Evolutionary conservation across 1,140 invertebrate species (phyloP).

Genomic region (Lysiphlebus fabarum): DNA sequence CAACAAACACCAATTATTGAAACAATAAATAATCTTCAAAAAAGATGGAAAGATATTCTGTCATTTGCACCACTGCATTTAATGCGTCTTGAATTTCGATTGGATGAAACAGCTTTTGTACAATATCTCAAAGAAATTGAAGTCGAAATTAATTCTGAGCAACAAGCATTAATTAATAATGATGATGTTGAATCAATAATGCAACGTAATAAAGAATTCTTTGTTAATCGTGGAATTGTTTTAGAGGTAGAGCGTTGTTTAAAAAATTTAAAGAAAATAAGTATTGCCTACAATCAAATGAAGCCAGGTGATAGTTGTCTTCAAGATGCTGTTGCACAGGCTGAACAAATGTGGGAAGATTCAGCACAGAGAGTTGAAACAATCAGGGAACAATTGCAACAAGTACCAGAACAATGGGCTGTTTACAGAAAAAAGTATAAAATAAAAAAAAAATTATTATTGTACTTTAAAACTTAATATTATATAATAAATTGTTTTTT

Average conservation of each 20-base stretch:
- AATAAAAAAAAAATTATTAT: neutral
- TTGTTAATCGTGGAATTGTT: constrained; percentile 67
- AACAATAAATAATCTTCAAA: constrained; percentile 68
- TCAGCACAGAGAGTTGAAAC: constrained; percentile 68
- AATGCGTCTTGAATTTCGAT: constrained; percentile 81
- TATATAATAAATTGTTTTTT: neutral
- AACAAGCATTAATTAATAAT: constrained; percentile 81
- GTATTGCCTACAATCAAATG: constrained; percentile 62
- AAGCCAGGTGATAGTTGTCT: constrained; percentile 65
- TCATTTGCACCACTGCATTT: constrained; percentile 79
- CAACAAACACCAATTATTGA: constrained; percentile 69
- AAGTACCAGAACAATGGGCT: constrained; percentile 88
- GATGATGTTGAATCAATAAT: constrained; percentile 78
- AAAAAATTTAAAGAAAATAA: constrained; percentile 70
- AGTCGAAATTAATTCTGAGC: constrained; percentile 79
- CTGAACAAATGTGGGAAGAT: constrained; percentile 71
- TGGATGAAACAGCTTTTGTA: constrained; percentile 81
- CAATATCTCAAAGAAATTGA: constrained; percentile 86
- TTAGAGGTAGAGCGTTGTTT: constrained; percentile 72
- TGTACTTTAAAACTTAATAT: neutral
- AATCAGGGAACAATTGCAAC: constrained; percentile 73
- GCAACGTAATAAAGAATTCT: constrained; percentile 73
- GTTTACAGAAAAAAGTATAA: constrained; percentile 73
- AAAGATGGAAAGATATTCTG: constrained; percentile 76
- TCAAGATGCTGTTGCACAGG: constrained; percentile 64